A percentile compares a stretch with the other conserved stretches of the same genome.
Evolutionary conservation across 2,113 vertebrate species (phyloP).

Genomic region (Suncus etruscus): DNA sequence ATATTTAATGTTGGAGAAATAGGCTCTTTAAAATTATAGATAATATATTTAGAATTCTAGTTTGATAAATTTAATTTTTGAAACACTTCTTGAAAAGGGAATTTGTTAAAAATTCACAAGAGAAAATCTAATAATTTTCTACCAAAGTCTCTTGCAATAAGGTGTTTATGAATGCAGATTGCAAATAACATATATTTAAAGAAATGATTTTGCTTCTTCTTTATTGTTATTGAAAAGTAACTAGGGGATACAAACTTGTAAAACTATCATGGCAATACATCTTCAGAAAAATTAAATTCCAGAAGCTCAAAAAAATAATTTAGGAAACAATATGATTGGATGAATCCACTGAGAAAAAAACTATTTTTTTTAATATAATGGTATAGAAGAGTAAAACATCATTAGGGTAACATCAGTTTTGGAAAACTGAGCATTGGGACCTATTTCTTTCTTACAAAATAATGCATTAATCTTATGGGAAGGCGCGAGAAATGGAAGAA

Average conservation of each 20-base stretch:
- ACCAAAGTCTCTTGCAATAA: background rate
- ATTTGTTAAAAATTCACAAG: background rate
- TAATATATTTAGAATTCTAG: background rate
- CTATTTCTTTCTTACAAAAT: background rate
- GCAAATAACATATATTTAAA: background rate
- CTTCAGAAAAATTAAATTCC: background rate
- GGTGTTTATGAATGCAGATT: background rate
- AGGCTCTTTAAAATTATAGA: background rate
- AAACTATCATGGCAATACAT: background rate
- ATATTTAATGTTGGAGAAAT: background rate
- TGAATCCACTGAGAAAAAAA: background rate
- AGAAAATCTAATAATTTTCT: background rate
- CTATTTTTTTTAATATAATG: background rate
- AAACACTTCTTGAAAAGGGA: background rate
- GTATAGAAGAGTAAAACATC: background rate
- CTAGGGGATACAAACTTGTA: background rate
- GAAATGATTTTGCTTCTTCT: background rate
- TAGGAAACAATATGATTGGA: background rate
- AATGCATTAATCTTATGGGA: background rate
- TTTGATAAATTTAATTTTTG: slow-evolving; percentile 27
- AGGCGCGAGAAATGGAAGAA: background rate
- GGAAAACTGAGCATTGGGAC: background rate
- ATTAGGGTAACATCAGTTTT: background rate
- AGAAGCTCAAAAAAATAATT: background rate
- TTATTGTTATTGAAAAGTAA: background rate